Evolutionary conservation across 2,888 invertebrate species (phyloP).

Genomic region (Polymixis flavicincta): DNA sequence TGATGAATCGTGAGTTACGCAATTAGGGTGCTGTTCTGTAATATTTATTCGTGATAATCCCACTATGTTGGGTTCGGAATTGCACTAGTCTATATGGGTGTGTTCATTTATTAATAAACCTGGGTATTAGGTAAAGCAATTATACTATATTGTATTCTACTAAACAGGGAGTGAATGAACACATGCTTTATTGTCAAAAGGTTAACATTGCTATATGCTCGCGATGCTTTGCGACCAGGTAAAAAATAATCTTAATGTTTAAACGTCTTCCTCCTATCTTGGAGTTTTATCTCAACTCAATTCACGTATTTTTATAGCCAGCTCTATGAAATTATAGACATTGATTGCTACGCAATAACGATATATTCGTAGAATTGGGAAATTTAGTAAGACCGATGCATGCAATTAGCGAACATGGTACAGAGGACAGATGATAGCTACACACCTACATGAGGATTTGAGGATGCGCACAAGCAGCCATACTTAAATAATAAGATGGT

Average conservation of each 20-base stretch:
- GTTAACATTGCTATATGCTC: too few relatives aligned
- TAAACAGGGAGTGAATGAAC: constrained; percentile 26
- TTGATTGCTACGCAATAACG: constrained; percentile 4
- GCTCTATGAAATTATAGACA: not conserved
- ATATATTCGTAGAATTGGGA: not conserved
- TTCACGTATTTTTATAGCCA: not conserved
- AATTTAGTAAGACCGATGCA: constrained; percentile 10
- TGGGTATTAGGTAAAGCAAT: not conserved
- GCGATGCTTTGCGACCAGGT: not conserved
- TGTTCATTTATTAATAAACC: constrained; percentile 58
- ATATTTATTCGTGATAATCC: constrained; percentile 58
- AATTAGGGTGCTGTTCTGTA: too few relatives aligned
- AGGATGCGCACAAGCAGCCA: too few relatives aligned
- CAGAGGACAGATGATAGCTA: too few relatives aligned
- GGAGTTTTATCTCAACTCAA: too few relatives aligned
- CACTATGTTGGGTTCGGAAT: constrained; percentile 37
- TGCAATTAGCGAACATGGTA: constrained; percentile 1
- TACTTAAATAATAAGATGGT: too few relatives aligned
- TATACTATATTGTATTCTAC: not conserved
- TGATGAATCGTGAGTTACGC: too few relatives aligned
- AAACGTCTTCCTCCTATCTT: too few relatives aligned
- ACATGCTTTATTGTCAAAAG: constrained; percentile 9
- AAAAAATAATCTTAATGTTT: too few relatives aligned
- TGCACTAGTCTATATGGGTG: constrained; percentile 35
- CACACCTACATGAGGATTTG: too few relatives aligned